Percentiles rank a stretch among this genome's conserved stretches.
Evolutionary conservation across 2,797 vertebrate species (phyloP).

Genomic region (Falco novaeseelandiae): DNA sequence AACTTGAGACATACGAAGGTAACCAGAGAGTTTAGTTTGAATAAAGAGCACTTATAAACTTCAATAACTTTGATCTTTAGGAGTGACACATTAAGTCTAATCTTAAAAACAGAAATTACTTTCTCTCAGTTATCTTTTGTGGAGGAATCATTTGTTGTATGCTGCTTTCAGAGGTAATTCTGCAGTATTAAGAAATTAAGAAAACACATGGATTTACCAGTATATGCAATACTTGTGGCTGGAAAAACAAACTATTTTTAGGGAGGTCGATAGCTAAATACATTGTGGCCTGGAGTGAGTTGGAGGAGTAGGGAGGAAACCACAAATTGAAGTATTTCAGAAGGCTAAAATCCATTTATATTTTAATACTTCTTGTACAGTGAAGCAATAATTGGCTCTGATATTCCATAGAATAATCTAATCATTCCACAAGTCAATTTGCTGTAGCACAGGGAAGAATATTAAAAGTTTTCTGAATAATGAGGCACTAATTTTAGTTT

Average conservation of each 20-base stretch:
- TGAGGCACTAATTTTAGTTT: not conserved
- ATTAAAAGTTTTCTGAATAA: slow-evolving; percentile 7
- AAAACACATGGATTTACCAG: not conserved
- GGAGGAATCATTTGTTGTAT: not conserved
- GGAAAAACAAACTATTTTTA: not conserved
- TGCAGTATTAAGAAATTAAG: not conserved
- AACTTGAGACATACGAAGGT: not conserved
- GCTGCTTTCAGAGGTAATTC: not conserved
- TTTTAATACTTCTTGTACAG: not conserved
- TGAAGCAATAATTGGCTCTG: not conserved
- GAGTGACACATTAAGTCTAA: not conserved
- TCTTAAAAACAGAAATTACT: not conserved
- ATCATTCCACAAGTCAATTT: not conserved
- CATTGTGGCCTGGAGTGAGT: not conserved
- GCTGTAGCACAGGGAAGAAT: not conserved
- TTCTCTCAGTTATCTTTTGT: not conserved
- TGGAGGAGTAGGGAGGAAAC: not conserved
- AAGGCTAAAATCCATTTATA: not conserved
- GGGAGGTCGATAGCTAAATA: not conserved
- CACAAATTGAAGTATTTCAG: not conserved
- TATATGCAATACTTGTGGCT: not conserved
- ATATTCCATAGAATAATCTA: slow-evolving; percentile 6
- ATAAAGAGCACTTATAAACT: not conserved
- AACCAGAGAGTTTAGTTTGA: not conserved
- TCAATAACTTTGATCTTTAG: not conserved